Conservation (phyloP, 2,888 invertebrate genomes). For the Bellardia pandia region DNA sequence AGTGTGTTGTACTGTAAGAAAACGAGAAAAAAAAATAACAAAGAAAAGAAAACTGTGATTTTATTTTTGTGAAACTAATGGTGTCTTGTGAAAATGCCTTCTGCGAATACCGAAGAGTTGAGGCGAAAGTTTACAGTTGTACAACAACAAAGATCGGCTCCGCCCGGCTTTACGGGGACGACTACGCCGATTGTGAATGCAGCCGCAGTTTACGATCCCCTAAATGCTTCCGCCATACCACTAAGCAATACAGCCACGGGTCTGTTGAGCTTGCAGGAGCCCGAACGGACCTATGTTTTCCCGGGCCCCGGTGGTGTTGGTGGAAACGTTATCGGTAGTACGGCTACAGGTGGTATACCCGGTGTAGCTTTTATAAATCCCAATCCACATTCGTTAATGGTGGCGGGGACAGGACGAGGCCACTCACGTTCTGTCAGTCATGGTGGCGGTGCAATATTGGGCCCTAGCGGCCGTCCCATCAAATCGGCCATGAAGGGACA, state of each 20-base stretch:
- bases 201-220: constrained; percentile 73
- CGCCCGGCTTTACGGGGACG: constrained; percentile 78
- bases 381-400: constrained; percentile 64
- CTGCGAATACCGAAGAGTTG: constrained; percentile 83
- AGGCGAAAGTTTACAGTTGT: constrained; percentile 83
- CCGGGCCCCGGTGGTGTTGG: constrained; percentile 78
- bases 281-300: constrained; percentile 83
- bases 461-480: constrained; percentile 87
- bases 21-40: constrained; percentile 9
- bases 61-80: constrained; percentile 78
- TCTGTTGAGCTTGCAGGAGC: constrained; percentile 76
- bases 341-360: constrained; percentile 73
- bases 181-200: constrained; percentile 55
- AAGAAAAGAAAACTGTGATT: constrained; percentile 53
- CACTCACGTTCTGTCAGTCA: constrained; percentile 94
- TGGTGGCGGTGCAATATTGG: constrained; percentile 87
- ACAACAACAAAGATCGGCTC: constrained; percentile 81
- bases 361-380: constrained; percentile 77
- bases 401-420: constrained; percentile 83
- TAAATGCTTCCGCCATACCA: constrained; percentile 72
- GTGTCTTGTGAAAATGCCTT: constrained; percentile 83
- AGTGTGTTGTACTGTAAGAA: background rate
- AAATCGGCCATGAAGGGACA: constrained; percentile 91
- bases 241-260: constrained; percentile 71
- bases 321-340: constrained; percentile 77